Base-by-base conservation (phyloP, 2,888 invertebrate genomes). In the Torymus aiolomorphi region DNA sequence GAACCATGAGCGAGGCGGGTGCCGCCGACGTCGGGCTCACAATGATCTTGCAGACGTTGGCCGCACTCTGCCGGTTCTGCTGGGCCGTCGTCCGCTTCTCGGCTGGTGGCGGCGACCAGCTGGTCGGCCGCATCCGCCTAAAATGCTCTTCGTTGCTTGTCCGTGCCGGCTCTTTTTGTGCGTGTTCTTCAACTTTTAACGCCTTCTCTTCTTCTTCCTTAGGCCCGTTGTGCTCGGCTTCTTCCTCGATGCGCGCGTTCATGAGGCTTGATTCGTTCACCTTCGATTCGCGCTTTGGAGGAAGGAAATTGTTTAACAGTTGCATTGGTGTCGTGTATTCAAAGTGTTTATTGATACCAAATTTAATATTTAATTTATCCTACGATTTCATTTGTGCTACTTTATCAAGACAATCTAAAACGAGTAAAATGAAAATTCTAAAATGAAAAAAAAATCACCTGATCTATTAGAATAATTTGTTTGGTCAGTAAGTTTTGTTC, bases 31-130 rank as follows among this genome's bases (percentile, higher is more conserved):
- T 72, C 3, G 81, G 81, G 11, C 42, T 85, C 2, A 90, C 89
- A 0, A 88, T 89, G 16, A 90, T 90, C 59, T 90, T 90, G 80
- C 89, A 89, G 13, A 90, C 84, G 73, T 90, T 90, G 24, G 24
- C 24, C 8, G 70, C 42, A 16, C 14, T 14, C 12, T 13, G 16
- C 20, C 74, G 74, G 10, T 24, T n/a, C 20, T 24, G 61, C 56
- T 66, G 66, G 5, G 24, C 2, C 1, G n/a, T 14, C 16, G 10
- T 59, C 42, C 13, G 24, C n/a, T 3, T 24, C 2, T 49, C 57
- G 16, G 8, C 86, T 0, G 90, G 89, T 2, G 89, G 90, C 0
- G 90, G 89, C 0, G 90, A 90, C 89, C 89, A 90, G 63, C 88
- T 89, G 11, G 88, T 89, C 0, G 89, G 89, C 80, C 88, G 85